A percentile compares a stretch with the other conserved stretches of the same genome.
These are phyloP conservation scores for Buathra laborator DNA, from an alignment of 2,888 invertebrate genomes.

Conservation along the genomic window DNA sequence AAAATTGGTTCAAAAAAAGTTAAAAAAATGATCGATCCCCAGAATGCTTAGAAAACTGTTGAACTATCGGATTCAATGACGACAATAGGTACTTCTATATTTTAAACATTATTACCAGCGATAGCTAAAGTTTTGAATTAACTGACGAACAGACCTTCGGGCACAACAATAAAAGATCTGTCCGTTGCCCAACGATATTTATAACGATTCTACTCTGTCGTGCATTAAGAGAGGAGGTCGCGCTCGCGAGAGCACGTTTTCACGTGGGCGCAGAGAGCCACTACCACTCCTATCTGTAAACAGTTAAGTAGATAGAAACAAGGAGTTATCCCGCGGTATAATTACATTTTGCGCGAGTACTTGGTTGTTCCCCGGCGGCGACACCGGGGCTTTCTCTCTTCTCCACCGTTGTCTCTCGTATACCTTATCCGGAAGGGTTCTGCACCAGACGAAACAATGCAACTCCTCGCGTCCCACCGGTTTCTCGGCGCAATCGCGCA, in stretches of 20 bases:
- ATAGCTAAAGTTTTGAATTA: background rate
- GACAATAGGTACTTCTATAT: no score
- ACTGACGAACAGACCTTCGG: background rate
- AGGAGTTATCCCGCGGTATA: conserved; percentile 68
- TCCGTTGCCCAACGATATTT: conserved; percentile 35
- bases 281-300: conserved; percentile 53
- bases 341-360: conserved; percentile 69
- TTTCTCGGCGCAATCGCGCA: conserved; percentile 24
- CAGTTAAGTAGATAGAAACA: conserved; percentile 67
- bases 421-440: conserved; percentile 57
- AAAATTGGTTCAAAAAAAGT: no score
- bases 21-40: no score
- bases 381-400: conserved; percentile 12
- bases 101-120: no score
- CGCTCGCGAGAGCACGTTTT: conserved; percentile 39
- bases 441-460: conserved; percentile 60
- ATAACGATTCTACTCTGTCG: conserved; percentile 24
- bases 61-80: no score
- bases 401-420: conserved; percentile 25
- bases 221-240: conserved; percentile 23
- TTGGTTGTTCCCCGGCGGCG: conserved; percentile 59
- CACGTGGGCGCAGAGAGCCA: conserved; percentile 43
- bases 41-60: no score
- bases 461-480: conserved; percentile 30
- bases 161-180: conserved; percentile 18